Evolutionary conservation across 1,140 invertebrate genomes (phyloP).

Genomic region (Pollicipes pollicipes): DNA sequence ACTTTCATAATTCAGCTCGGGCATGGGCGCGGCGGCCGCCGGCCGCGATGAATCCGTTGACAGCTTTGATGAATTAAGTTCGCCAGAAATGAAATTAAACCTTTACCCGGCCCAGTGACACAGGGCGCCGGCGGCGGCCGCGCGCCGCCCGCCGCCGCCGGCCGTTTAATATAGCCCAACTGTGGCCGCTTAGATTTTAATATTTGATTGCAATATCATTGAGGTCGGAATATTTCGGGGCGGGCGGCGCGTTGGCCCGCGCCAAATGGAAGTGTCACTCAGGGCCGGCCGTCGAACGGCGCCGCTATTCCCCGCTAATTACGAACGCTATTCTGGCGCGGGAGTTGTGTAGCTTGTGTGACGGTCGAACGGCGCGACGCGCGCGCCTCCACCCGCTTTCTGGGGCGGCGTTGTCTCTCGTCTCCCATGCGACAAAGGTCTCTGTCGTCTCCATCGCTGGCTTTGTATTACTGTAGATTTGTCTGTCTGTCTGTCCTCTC

Average conservation of each 20-base stretch:
- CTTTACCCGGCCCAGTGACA: not conserved
- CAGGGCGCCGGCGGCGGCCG: not conserved
- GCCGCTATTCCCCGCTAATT: not conserved
- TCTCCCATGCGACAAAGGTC: too few relatives aligned
- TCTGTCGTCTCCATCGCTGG: too few relatives aligned
- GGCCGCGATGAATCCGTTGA: not conserved
- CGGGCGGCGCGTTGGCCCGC: not conserved
- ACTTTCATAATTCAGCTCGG: not conserved
- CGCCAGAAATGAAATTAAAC: not conserved
- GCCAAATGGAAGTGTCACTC: not conserved
- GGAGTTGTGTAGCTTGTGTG: too few relatives aligned
- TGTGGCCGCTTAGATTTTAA: not conserved
- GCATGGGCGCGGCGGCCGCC: too few relatives aligned
- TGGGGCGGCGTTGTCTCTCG: too few relatives aligned
- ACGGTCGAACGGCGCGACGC: too few relatives aligned
- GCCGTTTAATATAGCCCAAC: not conserved
- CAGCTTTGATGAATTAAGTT: constrained; percentile 2
- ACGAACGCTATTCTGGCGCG: too few relatives aligned
- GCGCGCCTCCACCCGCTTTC: too few relatives aligned
- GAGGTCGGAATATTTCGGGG: not conserved
- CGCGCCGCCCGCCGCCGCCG: too few relatives aligned
- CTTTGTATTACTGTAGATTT: too few relatives aligned
- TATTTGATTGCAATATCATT: constrained; percentile 2
- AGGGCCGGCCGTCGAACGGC: not conserved
- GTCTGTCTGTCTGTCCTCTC: too few relatives aligned